Conservation (phyloP, 2,888 invertebrate species). For the Nomada lathburiana region DNA sequence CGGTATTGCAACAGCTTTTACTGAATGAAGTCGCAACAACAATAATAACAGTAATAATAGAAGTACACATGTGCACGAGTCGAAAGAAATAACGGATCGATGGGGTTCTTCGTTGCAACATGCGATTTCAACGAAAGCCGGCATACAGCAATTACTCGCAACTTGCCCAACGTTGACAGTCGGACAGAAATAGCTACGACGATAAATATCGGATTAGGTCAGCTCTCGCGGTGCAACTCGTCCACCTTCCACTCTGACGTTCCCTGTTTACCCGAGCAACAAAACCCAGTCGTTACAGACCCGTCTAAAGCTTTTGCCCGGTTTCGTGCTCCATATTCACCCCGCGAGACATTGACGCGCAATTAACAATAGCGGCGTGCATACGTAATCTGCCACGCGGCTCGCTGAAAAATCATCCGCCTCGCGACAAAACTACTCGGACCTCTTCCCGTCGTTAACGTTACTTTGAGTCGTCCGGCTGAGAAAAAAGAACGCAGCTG, state of each 20-base stretch:
- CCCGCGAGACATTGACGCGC: constrained; percentile 25
- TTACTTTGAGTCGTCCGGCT: constrained; percentile 22
- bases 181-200: constrained; percentile 9
- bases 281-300: background rate
- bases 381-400: constrained; percentile 7
- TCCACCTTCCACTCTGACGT: background rate
- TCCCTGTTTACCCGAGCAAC: background rate
- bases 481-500: constrained; percentile 32
- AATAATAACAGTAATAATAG: no score
- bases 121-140: background rate
- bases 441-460: background rate
- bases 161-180: background rate
- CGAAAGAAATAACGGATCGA: no score
- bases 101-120: no score
- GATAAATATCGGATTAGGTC: constrained; percentile 34
- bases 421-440: constrained; percentile 19
- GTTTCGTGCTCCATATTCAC: background rate
- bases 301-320: background rate
- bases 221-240: background rate
- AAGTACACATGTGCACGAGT: no score
- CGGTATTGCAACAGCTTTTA: no score
- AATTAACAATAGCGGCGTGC: constrained; percentile 27
- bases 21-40: no score
- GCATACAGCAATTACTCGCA: background rate
- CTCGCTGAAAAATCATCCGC: constrained; percentile 33